A percentile compares a stretch with the other conserved stretches of the same genome.
Evolutionary conservation across 2,797 vertebrate species (phyloP).

Genomic region (Eulemur coronatus): DNA sequence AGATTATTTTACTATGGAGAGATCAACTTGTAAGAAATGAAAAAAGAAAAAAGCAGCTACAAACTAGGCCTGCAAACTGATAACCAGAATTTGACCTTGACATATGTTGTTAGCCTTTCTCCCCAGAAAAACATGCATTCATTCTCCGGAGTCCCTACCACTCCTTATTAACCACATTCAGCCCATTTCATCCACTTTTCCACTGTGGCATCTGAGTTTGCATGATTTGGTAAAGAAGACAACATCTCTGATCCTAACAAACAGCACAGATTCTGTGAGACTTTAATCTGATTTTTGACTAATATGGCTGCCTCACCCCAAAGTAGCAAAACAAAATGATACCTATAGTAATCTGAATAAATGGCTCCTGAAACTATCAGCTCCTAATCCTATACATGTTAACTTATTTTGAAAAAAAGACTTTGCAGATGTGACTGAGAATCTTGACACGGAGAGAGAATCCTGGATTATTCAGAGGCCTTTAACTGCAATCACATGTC

Average conservation of each 20-base stretch:
- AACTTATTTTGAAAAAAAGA: background rate
- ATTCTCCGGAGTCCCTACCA: background rate
- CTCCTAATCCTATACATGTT: background rate
- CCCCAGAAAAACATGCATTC: background rate
- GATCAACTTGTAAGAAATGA: background rate
- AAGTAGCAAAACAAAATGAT: background rate
- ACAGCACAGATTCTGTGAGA: background rate
- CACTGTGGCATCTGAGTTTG: background rate
- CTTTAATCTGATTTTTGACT: background rate
- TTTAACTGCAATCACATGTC: background rate
- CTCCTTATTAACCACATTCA: background rate
- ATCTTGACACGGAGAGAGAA: background rate
- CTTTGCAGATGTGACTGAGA: background rate
- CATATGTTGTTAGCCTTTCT: background rate
- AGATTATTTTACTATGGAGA: constrained; percentile 37
- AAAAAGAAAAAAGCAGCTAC: background rate
- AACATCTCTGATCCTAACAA: background rate
- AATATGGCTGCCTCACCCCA: background rate
- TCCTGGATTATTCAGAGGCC: background rate
- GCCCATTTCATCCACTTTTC: background rate
- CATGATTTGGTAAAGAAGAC: background rate
- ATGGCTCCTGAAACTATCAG: background rate
- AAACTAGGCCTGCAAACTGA: background rate
- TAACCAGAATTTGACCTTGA: background rate
- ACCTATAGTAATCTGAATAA: background rate